Evolutionary conservation across 2,113 vertebrate species (phyloP).

Genomic region (Apodemus speciosus): DNA sequence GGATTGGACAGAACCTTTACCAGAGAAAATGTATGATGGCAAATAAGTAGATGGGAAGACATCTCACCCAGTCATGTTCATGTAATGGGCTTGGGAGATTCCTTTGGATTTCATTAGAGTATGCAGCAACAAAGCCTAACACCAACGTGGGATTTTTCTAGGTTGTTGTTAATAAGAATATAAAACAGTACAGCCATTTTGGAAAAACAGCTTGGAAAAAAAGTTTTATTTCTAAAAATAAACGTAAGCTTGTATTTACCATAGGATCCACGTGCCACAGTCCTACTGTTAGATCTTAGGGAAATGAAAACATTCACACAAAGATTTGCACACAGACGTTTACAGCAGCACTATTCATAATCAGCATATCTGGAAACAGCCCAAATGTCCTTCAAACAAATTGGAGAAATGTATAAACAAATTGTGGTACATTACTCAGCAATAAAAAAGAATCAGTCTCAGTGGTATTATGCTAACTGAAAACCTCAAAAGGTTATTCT

Average conservation of each 20-base stretch:
- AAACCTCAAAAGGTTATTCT: conserved; percentile 40
- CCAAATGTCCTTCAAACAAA: conserved; percentile 38
- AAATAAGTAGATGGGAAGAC: conserved; percentile 8
- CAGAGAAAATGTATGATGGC: background rate
- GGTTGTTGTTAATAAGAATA: background rate
- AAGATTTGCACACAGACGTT: conserved; percentile 28
- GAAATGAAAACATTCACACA: conserved; percentile 41
- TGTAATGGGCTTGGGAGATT: background rate
- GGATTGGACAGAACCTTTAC: conserved; percentile 17
- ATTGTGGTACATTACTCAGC: conserved; percentile 46
- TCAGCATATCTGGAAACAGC: conserved; percentile 41
- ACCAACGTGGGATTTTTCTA: background rate
- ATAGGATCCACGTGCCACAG: background rate
- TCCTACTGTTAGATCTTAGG: conserved; percentile 15
- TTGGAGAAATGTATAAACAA: conserved; percentile 51
- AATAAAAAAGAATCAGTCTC: conserved; percentile 58
- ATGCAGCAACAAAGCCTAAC: background rate
- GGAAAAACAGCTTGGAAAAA: background rate
- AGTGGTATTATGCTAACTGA: conserved; percentile 32
- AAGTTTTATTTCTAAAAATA: background rate
- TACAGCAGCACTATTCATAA: conserved; percentile 42
- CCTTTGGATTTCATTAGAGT: background rate
- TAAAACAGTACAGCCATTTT: background rate
- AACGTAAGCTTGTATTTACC: conserved; percentile 26
- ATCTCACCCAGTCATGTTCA: background rate